A percentile compares a stretch with the other conserved stretches of the same genome.
phyloP scores from a whole-genome alignment of 2,888 invertebrate species.

The Tetranychus piercei region DNA sequence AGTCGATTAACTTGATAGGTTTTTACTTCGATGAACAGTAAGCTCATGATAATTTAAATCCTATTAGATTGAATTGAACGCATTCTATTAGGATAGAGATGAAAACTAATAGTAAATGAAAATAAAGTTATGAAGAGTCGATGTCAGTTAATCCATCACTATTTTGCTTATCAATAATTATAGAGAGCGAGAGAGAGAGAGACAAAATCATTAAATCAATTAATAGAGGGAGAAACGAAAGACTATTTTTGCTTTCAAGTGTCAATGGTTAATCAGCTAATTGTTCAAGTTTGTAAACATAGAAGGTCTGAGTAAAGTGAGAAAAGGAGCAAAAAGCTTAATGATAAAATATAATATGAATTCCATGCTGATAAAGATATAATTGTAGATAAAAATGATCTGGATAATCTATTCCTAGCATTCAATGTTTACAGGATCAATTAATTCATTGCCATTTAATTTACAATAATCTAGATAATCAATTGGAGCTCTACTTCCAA shows the following conservation, averaged over 20 bases:
- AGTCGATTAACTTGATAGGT: background rate
- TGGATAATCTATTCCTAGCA: no score
- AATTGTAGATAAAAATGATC: no score
- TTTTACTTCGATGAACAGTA: background rate
- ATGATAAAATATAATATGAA: background rate
- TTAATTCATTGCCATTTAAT: no score
- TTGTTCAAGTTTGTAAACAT: background rate
- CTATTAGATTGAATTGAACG: background rate
- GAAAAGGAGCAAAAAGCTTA: background rate
- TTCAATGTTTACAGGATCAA: no score
- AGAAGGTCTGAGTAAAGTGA: background rate
- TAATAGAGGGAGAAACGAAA: background rate
- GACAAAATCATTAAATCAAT: background rate
- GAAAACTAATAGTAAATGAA: background rate
- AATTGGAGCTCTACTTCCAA: no score
- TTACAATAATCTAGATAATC: no score
- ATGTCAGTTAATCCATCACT: background rate
- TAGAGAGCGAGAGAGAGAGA: background rate
- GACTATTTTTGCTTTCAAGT: background rate
- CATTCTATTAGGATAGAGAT: background rate
- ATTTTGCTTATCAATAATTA: background rate
- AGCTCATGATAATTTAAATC: slow-evolving; percentile 1
- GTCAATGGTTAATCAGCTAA: background rate
- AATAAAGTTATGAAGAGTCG: background rate
- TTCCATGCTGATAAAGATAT: background rate